Evolutionary conservation across 2,113 vertebrate species (phyloP), one percentile per base, ranked within the genome.

Genomic region (Rhinogobius similis): DNA sequence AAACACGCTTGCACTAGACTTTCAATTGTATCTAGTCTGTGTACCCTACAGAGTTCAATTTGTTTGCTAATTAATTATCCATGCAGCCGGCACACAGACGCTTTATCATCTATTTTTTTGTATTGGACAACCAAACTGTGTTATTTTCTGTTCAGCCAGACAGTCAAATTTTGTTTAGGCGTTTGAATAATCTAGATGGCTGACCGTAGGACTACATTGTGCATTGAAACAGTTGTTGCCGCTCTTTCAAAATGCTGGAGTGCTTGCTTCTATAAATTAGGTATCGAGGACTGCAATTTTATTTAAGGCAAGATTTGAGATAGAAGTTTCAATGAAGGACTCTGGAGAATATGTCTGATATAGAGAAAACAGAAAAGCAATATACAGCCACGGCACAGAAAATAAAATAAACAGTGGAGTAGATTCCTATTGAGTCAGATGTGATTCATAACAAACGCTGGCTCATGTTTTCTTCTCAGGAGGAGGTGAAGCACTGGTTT

Each of bases 361-460:
- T 32, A 65, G 63, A 68, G 55, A 62, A 62, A 77, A 72, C 38
- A 41, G 72, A 69, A 62, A 44, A 67, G 48, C 46, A 79, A 75
- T 55, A 75, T 38, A 23, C 14, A 39, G 46, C 1, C 23, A 62
- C 43, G 48, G 65, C 70, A 68, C 76, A 69, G 23, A n/a, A 65
- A 56, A 36, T 29, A 29, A 18, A 50, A 76, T 23, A 65, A 58
- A 73, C 21, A 48, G 32, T 32, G 38, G 43, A 76, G 26, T 26
- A 39, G 32, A 66, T 6, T 59, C 23, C 65, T 9, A 24, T 6
- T 1, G 5, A 27, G 13, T 18, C 24, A 64, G 23, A 18, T 24
- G 4, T 39, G 21, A 61, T 55, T 61, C 20, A 38, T 20, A 14
- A 62, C 56, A 36, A 59, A 59, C 26, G 16, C 14, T 59, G 56